Base-by-base conservation (phyloP, 2,888 invertebrate genomes). In the Drosophila vallismaia region DNA sequence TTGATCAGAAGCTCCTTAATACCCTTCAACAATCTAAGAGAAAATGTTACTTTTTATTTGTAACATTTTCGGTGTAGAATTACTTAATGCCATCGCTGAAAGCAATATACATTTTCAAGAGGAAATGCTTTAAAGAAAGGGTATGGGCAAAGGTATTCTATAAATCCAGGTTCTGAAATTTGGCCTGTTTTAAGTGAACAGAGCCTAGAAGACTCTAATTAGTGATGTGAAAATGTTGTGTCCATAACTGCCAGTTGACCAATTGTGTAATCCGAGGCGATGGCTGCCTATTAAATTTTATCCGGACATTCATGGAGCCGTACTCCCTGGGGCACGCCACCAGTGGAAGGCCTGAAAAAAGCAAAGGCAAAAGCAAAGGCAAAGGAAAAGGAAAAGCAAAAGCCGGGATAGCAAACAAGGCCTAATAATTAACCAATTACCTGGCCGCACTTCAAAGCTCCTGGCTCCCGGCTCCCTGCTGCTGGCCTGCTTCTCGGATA, bases 351-450 rank as follows among this genome's bases (percentile, higher is more conserved):
- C 31, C 33, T 4, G 33, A 33, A 33, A 36, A 33, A 33, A 33
- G 33, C 10, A 33, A 26, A 19, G 52, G 71, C 29, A 14, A 19
- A 44, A 24, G 24, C 24, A 24, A 19, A 19, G 4, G 19, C 19
- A 33, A 31, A n/a, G n/a, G 33, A 1, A 26, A 71, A 6, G 28
- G 48, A 14, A 33, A 26, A 70, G 53, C 28, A 24, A 28, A 19
- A 71, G 53, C 28, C 14, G 3, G 45, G 14, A 31, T 31, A 26
- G 64, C 67, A 64, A 67, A 67, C 69, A 67, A 57, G 67, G 74
- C 76, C 72, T 58, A 77, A 87, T 82, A 87, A 87, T 82, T 87
- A 82, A 87, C 74, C 86, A 87, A 87, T 87, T 85, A 77, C 66
- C 67, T 62, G 68, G 50, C 33, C 50, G 59, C 67, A 86, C 77